Percentiles rank a stretch among this genome's conserved stretches.
Evolutionary conservation across 2,888 invertebrate species (phyloP).

Genomic region (Plagiodera versicolora): DNA sequence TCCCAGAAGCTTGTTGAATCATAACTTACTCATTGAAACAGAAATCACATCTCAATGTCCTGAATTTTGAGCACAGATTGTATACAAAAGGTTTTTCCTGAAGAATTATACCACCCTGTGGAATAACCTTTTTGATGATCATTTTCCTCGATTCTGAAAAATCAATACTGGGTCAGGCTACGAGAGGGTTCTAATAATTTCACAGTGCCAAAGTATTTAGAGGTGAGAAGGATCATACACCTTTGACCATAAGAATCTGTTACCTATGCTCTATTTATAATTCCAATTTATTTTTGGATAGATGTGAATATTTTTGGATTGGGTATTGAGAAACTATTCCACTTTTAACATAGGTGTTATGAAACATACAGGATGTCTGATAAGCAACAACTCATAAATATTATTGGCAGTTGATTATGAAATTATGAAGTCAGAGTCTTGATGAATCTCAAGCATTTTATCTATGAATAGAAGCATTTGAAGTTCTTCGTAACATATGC

Average conservation of each 20-base stretch:
- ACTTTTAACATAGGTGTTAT: background rate
- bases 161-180: background rate
- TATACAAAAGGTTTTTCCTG: conserved; percentile 77
- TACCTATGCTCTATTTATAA: background rate
- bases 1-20: too few relatives aligned
- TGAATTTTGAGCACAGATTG: conserved; percentile 70
- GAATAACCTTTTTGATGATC: conserved; percentile 54
- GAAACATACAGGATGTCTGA: background rate
- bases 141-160: conserved; percentile 22
- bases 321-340: background rate
- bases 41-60: conserved; percentile 72
- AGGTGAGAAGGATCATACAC: background rate
- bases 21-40: conserved; percentile 70
- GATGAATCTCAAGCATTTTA: too few relatives aligned
- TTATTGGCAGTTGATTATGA: too few relatives aligned
- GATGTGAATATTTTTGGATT: background rate
- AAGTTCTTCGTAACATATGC: too few relatives aligned
- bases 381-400: too few relatives aligned
- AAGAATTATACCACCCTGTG: conserved; percentile 68
- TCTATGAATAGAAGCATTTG: too few relatives aligned
- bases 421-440: too few relatives aligned
- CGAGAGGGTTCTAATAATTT: background rate
- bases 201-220: background rate
- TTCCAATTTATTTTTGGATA: background rate
- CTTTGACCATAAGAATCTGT: background rate